phyloP scores from a whole-genome alignment of 1,140 invertebrate species.

The Drosophila tropicalis region DNA sequence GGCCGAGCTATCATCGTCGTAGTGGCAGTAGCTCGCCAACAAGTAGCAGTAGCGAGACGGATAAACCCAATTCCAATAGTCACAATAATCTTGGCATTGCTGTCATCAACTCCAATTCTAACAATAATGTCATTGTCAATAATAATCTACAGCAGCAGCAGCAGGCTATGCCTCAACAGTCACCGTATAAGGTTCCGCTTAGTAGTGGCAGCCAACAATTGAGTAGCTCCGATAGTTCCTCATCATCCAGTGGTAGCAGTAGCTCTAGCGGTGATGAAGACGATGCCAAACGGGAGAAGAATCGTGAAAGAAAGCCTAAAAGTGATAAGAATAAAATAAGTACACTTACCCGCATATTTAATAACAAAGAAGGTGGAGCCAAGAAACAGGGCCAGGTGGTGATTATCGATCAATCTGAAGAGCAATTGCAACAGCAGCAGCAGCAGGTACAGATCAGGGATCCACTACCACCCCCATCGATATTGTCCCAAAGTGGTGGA shows the following conservation, averaged over 20 bases:
- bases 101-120: not conserved
- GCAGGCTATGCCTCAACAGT: conserved; percentile 18
- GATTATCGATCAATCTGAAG: conserved; percentile 78
- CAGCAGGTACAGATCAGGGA: conserved; percentile 53
- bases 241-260: conserved; percentile 53
- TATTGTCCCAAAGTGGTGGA: not conserved
- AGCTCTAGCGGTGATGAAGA: conserved; percentile 65
- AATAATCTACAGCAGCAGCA: conserved; percentile 15
- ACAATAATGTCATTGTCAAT: not conserved
- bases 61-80: conserved; percentile 18
- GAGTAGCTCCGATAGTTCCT: conserved; percentile 57
- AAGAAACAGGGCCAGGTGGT: conserved; percentile 84
- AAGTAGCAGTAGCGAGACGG: conserved; percentile 37
- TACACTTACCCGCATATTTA: conserved; percentile 88
- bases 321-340: conserved; percentile 88
- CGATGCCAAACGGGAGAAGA: conserved; percentile 46
- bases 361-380: conserved; percentile 85
- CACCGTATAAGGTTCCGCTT: conserved; percentile 26
- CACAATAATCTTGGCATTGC: not conserved
- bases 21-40: conserved; percentile 35
- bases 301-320: conserved; percentile 58
- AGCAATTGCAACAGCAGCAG: conserved; percentile 55
- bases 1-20: not conserved
- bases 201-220: conserved; percentile 41
- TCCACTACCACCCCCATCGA: conserved; percentile 23